A percentile compares a stretch with the other conserved stretches of the same genome.
Evolutionary conservation across 2,113 vertebrate species (phyloP).

Genomic region (Antechinus flavipes): DNA sequence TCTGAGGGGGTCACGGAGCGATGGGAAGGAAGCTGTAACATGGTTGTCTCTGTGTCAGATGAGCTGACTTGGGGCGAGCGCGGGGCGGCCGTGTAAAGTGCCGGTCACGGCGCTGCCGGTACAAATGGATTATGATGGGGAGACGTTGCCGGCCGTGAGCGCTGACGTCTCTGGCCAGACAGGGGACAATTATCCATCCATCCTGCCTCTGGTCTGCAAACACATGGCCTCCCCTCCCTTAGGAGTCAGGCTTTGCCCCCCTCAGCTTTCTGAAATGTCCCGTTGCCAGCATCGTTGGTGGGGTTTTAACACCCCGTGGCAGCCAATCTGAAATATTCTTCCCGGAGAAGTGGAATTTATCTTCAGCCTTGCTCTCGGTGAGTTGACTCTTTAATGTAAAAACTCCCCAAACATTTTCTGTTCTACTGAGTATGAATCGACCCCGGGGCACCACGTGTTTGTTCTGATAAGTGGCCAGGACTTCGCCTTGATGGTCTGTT

Average conservation of each 20-base stretch:
- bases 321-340: conserved; percentile 81
- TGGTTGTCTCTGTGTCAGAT: rapidly evolving
- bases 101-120: conserved; percentile 31
- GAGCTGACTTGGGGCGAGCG: not conserved
- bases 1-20: rapidly evolving
- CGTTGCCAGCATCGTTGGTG: conserved; percentile 61
- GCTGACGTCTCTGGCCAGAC: conserved; percentile 78
- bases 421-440: conserved; percentile 58
- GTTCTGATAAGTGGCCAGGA: conserved; percentile 71
- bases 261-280: conserved; percentile 54
- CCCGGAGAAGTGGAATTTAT: conserved; percentile 69
- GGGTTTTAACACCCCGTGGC: conserved; percentile 66
- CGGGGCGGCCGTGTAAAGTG: not conserved
- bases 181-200: conserved; percentile 65
- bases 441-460: conserved; percentile 73
- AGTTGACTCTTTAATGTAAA: conserved; percentile 71
- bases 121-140: conserved; percentile 75
- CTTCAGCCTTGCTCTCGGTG: conserved; percentile 65
- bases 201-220: not conserved
- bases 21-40: not conserved
- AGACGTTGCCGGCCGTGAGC: conserved; percentile 68
- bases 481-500: conserved; percentile 24
- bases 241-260: conserved; percentile 75
- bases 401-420: conserved; percentile 73
- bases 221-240: conserved; percentile 68